These are phyloP conservation scores for Himalopsyche phryganea DNA, from an alignment of 1,140 invertebrate species.

Conservation along the genomic window DNA sequence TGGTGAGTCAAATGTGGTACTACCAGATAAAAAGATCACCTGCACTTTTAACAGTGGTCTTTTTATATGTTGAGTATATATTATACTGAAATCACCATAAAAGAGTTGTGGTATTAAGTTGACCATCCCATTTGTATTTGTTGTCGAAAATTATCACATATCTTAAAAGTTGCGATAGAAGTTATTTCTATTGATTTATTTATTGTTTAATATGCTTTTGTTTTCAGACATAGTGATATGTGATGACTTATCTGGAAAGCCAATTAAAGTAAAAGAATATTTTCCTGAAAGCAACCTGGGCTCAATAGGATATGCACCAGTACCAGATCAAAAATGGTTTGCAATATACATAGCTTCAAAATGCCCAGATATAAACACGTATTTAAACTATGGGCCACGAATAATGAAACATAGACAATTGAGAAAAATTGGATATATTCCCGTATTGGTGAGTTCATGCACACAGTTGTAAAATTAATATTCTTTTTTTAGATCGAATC, in stretches of 20 bases:
- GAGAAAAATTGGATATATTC: slow-evolving; percentile 54
- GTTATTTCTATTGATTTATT: too few relatives aligned
- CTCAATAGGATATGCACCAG: slow-evolving; percentile 6
- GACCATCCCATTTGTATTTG: too few relatives aligned
- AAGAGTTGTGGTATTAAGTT: too few relatives aligned
- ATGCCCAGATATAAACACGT: slow-evolving; percentile 41
- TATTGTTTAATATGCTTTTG: slow-evolving; percentile 11
- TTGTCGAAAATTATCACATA: too few relatives aligned
- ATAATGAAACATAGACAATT: slow-evolving; percentile 56
- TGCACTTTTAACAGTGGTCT: too few relatives aligned
- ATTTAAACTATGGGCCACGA: slow-evolving; percentile 42
- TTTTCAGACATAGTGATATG: slow-evolving; percentile 47
- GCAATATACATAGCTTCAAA: slow-evolving; percentile 47
- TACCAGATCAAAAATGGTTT: slow-evolving; percentile 32
- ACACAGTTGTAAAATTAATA: too few relatives aligned
- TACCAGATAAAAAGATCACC: too few relatives aligned
- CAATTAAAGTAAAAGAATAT: slow-evolving; percentile 37
- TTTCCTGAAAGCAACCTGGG: slow-evolving; percentile 11
- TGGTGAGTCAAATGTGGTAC: too few relatives aligned
- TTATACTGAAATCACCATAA: too few relatives aligned
- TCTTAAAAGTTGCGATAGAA: too few relatives aligned
- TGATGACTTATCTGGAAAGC: slow-evolving; percentile 39
- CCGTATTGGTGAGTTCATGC: slow-evolving; percentile 52
- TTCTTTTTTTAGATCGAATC: too few relatives aligned
- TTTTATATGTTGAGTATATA: too few relatives aligned